Evolutionary conservation across 2,113 vertebrate species (phyloP), one percentile per base, ranked within the genome.

Genomic region (Opisthocomus hoazin): DNA sequence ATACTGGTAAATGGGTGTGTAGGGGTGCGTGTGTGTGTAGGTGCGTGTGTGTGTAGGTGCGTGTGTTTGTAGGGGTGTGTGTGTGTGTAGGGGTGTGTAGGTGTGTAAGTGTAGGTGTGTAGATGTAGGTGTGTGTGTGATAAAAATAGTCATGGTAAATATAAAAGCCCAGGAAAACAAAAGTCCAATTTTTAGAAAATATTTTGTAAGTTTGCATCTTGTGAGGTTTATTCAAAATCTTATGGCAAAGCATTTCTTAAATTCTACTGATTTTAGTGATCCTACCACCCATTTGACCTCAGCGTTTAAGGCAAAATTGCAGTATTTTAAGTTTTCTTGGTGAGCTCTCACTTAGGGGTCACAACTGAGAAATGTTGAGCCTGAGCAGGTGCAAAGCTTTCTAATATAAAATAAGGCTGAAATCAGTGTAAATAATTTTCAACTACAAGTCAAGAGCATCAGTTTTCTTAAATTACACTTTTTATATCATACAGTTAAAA

Each of bases 41-140:
- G 13, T 17, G 30, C 24, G 29, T 10, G 26, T n/a, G 16, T 17
- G 3, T 30, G 5, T n/a, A n/a, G n/a, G n/a, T n/a, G n/a, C n/a
- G n/a, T n/a, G n/a, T n/a, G n/a, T n/a, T n/a, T n/a, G 11, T 1
- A 3, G 13, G 4, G n/a, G 13, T 17, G 30, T 30, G 29, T 10
- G 26, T n/a, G n/a, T n/a, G n/a, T n/a, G 11, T 1, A 3, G 13
- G 4, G n/a, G 13, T 17, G 30, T 30, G 29, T 10, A n/a, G n/a
- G 26, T n/a, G 16, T 17, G 3, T 30, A n/a, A n/a, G n/a, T n/a
- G n/a, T n/a, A n/a, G n/a, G n/a, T n/a, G n/a, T n/a, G n/a, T n/a
- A n/a, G n/a, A n/a, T n/a, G n/a, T n/a, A n/a, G n/a, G n/a, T n/a
- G 5, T 15, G 7, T n/a, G 4, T 22, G 14, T 51, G 29, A 61